These are phyloP conservation scores for Silurus asotus DNA, from an alignment of 2,113 vertebrate species.

Conservation along the genomic window DNA sequence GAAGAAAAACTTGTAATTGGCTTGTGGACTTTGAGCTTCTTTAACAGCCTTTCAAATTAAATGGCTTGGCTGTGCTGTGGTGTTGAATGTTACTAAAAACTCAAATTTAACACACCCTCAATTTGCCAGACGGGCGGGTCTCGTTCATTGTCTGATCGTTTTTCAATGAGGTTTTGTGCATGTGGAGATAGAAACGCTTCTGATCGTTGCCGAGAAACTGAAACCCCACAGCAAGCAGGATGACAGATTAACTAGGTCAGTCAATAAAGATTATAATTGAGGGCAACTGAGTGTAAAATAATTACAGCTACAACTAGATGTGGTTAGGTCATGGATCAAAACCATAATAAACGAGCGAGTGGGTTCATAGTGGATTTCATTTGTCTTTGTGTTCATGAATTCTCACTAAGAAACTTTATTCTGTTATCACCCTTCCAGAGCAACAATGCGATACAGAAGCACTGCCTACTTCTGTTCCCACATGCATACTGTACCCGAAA, in stretches of 20 bases:
- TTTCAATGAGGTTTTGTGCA: constrained; percentile 22
- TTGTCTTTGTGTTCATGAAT: neutral
- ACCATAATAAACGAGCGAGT: neutral
- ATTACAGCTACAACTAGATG: neutral
- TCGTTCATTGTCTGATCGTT: constrained; percentile 30
- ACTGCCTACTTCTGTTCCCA: neutral
- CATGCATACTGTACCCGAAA: neutral
- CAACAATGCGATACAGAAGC: neutral
- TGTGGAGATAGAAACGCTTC: constrained; percentile 20
- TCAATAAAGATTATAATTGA: constrained; percentile 17
- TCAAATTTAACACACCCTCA: neutral
- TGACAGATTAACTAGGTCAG: constrained; percentile 43
- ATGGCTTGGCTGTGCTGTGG: constrained; percentile 1
- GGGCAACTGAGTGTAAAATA: constrained; percentile 22
- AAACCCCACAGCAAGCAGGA: constrained; percentile 18
- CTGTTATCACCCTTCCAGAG: neutral
- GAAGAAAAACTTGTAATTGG: constrained; percentile 33
- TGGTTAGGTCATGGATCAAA: neutral
- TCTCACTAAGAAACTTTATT: neutral
- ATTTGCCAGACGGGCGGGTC: neutral
- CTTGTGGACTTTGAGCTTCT: constrained; percentile 26
- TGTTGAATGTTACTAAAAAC: constrained; percentile 21
- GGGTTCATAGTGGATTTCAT: neutral
- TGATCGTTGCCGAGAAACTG: constrained; percentile 46
- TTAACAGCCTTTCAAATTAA: constrained; percentile 26